phyloP scores from a whole-genome alignment of 2,113 vertebrate genomes.

The Orcinus orca region DNA sequence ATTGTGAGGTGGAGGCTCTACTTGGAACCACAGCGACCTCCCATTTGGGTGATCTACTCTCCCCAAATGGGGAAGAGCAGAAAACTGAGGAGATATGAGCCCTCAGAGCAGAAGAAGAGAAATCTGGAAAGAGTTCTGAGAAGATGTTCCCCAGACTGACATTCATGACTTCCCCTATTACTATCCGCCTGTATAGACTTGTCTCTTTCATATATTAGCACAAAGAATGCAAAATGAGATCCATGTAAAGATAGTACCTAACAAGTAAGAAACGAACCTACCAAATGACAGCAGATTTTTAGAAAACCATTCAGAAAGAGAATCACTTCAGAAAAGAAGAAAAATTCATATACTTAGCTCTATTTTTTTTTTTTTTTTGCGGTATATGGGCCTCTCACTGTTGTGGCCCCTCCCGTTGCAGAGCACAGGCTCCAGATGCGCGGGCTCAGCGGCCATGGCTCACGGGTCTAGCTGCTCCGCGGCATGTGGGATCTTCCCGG shows the following conservation, averaged over 20 bases:
- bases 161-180: background rate
- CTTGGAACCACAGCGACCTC: background rate
- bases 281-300: background rate
- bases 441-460: too few species aligned
- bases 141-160: background rate
- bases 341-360: background rate
- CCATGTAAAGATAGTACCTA: background rate
- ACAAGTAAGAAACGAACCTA: background rate
- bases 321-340: background rate
- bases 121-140: background rate
- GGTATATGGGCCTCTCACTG: too few species aligned
- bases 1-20: background rate
- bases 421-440: too few species aligned
- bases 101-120: background rate
- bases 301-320: background rate
- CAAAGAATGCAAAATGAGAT: background rate
- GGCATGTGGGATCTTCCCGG: too few species aligned
- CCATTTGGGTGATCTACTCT: background rate
- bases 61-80: background rate
- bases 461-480: too few species aligned
- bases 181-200: background rate
- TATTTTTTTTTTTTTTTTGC: background rate
- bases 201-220: background rate
- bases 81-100: background rate
- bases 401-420: too few species aligned